phyloP scores from a whole-genome alignment of 2,113 vertebrate species.

The Onychostruthus taczanowskii region DNA sequence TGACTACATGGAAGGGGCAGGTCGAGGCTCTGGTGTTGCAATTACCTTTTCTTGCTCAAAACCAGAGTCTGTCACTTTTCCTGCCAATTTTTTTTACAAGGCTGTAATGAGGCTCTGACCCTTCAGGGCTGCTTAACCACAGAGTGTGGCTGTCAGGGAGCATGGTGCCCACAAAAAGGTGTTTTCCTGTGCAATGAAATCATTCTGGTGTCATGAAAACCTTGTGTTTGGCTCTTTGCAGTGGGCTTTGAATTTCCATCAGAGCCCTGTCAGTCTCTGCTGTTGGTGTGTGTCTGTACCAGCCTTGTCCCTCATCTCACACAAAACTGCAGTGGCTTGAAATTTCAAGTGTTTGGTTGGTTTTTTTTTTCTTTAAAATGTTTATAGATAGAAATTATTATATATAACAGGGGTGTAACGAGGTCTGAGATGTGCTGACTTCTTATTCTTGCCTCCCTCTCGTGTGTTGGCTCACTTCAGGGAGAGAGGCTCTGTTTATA shows the following conservation, averaged over 20 bases:
- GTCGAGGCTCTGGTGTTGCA: background rate
- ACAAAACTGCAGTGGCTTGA: background rate
- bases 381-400: slow-evolving; percentile 37
- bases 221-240: background rate
- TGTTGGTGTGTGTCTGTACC: background rate
- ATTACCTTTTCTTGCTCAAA: background rate
- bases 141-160: background rate
- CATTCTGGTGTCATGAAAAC: background rate
- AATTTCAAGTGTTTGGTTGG: background rate
- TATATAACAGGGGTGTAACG: slow-evolving; percentile 18
- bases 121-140: background rate
- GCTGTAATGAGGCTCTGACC: background rate
- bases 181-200: background rate
- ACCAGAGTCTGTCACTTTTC: background rate
- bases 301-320: background rate
- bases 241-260: background rate
- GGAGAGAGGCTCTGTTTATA: slow-evolving; percentile 30
- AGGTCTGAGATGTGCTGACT: slow-evolving; percentile 37
- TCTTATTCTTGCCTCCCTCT: slow-evolving; percentile 15
- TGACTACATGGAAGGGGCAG: background rate
- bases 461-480: background rate
- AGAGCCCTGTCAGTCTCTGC: background rate
- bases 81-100: background rate
- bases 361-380: background rate
- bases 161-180: background rate